Evolutionary conservation across 37 sponge, comb jelly and placozoan species (phyloP).

Genomic region (Petrosia ficiformis): DNA sequence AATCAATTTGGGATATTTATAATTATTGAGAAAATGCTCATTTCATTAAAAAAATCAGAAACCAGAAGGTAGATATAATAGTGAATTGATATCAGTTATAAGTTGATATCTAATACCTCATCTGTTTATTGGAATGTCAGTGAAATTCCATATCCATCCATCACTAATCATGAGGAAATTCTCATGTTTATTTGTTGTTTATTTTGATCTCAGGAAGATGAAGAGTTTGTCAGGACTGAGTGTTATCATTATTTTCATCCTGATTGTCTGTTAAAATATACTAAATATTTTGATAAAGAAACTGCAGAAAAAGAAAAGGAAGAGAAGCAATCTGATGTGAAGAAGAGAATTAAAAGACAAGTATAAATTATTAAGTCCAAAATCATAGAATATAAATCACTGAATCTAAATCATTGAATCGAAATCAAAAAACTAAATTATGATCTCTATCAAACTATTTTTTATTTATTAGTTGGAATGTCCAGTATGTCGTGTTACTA

Average conservation of each 20-base stretch:
- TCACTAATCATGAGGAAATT: too few relatives aligned
- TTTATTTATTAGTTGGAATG: conserved; percentile 33
- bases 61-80: too few relatives aligned
- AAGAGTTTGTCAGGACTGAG: conserved; percentile 47
- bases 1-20: conserved; percentile 42
- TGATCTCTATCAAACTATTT: not conserved
- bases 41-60: too few relatives aligned
- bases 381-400: not conserved
- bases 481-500: conserved; percentile 54
- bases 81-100: not conserved
- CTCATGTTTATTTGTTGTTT: too few relatives aligned
- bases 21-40: too few relatives aligned
- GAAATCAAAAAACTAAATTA: not conserved
- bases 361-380: too few relatives aligned
- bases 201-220: conserved; percentile 55
- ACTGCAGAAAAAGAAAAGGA: not conserved
- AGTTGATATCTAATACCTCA: too few relatives aligned
- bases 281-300: conserved; percentile 23
- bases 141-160: too few relatives aligned
- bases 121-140: too few relatives aligned
- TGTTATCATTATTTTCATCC: conserved; percentile 80
- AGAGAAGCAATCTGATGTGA: not conserved
- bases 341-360: too few relatives aligned
- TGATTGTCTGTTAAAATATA: conserved; percentile 41
- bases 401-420: conserved; percentile 7